Base-by-base conservation (phyloP, 2,888 invertebrate genomes). In the Timema podura region DNA sequence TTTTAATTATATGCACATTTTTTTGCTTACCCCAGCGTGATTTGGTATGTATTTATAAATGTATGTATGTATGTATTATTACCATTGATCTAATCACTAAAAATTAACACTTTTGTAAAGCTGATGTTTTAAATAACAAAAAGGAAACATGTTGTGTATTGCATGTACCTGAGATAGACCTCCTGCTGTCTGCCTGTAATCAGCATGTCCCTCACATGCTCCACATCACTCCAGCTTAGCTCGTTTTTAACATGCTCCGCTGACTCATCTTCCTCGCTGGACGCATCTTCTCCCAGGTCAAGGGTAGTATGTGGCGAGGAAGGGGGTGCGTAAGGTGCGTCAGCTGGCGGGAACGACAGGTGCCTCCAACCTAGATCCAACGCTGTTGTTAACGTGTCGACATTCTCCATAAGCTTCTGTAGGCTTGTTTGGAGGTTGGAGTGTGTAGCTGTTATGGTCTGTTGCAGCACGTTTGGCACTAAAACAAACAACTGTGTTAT, bases 151-250 rank as follows among this genome's bases (percentile, higher is more conserved):
- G 1, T 2, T 30, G 30, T 30, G 30, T 30, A 30, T 30, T 30
- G 30, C 3, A 30, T 30, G 30, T 75, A 82, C 84, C 89, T 85
- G 1, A 86, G 81, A 73, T 85, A 86, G 68, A 89, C 81, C 76
- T 90, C 89, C 77, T 87, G 86, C 75, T 89, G 89, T 0, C 89
- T 84, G 76, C 83, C 85, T 73, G 87, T 83, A 0, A 85, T 82
- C 5, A 90, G 79, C 73, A 86, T 79, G 67, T 86, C 84, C 75
- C 86, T 16, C 13, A 16, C 30, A 13, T 74, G 83, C 67, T 85
- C 80, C 0, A 80, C 78, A 0, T 82, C 81, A 5, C 75, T 76
- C 0, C 79, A 68, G 8, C 75, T 77, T n/a, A 74, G 74, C 30
- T 77, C 73, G 65, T 75, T 77, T 70, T 64, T 71, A 10, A 65